These are phyloP conservation scores for Acanthaster planci DNA, from an alignment of 35 echinoderm and acorn worm genomes.

Conservation along the genomic window DNA sequence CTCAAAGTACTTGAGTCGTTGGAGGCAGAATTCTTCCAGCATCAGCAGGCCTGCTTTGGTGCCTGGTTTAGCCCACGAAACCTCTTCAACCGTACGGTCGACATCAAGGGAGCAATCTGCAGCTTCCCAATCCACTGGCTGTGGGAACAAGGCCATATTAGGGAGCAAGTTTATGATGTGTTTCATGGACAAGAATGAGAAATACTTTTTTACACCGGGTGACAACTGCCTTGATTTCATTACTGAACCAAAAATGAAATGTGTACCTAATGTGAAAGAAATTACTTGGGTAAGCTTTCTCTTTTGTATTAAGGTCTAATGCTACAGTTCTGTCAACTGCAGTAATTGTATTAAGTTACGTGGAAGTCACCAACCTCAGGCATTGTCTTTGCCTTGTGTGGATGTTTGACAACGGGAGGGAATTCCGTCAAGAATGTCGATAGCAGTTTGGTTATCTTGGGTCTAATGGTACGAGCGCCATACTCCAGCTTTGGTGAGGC, in stretches of 20 bases:
- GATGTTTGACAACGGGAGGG: constrained; percentile 65
- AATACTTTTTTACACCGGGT: too few species aligned
- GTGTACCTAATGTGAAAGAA: too few species aligned
- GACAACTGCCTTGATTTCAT: too few species aligned
- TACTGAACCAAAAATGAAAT: too few species aligned
- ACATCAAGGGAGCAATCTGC: constrained; percentile 51
- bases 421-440: constrained; percentile 66
- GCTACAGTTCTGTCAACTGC: too few species aligned
- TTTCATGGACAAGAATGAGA: too few species aligned
- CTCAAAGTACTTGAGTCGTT: constrained; percentile 62
- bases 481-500: constrained; percentile 80
- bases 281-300: too few species aligned
- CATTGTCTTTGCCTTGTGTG: constrained; percentile 58
- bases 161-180: background rate
- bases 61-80: constrained; percentile 75
- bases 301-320: too few species aligned
- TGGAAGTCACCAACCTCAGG: constrained; percentile 43
- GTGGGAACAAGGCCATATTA: background rate
- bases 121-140: constrained; percentile 66
- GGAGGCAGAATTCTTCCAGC: constrained; percentile 61
- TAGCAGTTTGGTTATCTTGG: constrained; percentile 70
- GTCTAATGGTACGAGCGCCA: constrained; percentile 72
- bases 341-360: background rate
- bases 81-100: constrained; percentile 53
- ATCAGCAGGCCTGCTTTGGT: constrained; percentile 48